Conservation (phyloP, 23 tunicate species). For the Ciona savignyi region DNA sequence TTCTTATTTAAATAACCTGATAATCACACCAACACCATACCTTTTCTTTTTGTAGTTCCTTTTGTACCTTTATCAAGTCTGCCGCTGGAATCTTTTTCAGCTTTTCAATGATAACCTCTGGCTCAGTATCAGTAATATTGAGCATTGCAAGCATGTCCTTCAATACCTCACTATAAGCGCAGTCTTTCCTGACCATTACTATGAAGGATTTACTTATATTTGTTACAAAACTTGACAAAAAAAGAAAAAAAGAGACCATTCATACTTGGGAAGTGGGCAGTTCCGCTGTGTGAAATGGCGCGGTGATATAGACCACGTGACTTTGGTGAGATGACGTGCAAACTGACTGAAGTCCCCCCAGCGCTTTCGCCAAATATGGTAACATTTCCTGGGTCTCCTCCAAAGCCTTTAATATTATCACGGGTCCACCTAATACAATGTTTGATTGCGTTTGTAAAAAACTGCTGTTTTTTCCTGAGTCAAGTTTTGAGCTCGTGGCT, state of each 20-base stretch:
- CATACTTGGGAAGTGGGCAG: conserved; percentile 36
- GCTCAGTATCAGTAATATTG: neutral
- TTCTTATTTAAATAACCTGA: neutral
- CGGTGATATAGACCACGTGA: conserved; percentile 27
- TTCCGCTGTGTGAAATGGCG: conserved; percentile 65
- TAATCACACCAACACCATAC: neutral
- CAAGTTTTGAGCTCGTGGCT: too few relatives aligned
- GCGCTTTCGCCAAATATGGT: conserved; percentile 86
- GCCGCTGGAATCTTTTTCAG: neutral
- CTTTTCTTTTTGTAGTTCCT: neutral
- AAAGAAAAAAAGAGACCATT: too few relatives aligned
- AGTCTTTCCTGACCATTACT: too few relatives aligned
- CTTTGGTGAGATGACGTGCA: conserved; percentile 50
- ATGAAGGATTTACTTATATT: too few relatives aligned
- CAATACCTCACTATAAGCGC: too few relatives aligned
- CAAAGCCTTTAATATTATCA: conserved; percentile 42
- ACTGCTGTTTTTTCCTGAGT: too few relatives aligned
- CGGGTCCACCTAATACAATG: conserved; percentile 83
- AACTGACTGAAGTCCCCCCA: conserved; percentile 33
- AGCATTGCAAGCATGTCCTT: neutral
- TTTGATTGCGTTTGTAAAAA: too few relatives aligned
- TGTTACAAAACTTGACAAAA: too few relatives aligned
- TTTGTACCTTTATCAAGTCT: neutral
- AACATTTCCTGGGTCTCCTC: conserved; percentile 68
- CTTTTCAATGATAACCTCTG: neutral